These are phyloP conservation scores for Drosophila rufa DNA, from an alignment of 1,140 invertebrate species.

Conservation along the genomic window DNA sequence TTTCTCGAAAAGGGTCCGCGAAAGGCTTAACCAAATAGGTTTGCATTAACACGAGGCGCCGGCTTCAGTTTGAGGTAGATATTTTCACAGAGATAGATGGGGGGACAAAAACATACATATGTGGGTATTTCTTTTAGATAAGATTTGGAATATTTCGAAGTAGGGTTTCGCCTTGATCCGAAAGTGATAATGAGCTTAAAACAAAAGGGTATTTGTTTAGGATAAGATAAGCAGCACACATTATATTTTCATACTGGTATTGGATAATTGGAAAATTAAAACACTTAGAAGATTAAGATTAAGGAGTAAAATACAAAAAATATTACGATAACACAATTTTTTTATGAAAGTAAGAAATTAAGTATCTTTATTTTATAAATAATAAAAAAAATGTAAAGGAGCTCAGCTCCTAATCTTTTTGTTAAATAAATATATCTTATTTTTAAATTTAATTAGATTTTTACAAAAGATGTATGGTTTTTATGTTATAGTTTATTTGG, in stretches of 20 bases:
- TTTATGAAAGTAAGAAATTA: background rate
- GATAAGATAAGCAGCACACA: background rate
- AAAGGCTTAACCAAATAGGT: slow-evolving; percentile 23
- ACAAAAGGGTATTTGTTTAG: background rate
- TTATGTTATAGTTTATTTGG: background rate
- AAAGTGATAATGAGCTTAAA: background rate
- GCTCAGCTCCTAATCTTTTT: background rate
- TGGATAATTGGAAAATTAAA: background rate
- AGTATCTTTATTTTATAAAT: background rate
- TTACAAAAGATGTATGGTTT: no score
- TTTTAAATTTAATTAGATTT: no score
- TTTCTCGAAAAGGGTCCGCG: slow-evolving; percentile 6
- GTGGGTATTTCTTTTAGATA: slow-evolving; percentile 12
- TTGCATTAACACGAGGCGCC: slow-evolving; percentile 33
- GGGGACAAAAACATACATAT: background rate
- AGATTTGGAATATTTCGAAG: background rate
- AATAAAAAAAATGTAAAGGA: no score
- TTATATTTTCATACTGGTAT: background rate
- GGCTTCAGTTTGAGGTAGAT: background rate
- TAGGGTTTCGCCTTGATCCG: background rate
- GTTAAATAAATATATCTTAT: background rate
- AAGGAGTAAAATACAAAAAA: background rate
- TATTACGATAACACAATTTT: no score
- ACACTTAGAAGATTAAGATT: background rate
- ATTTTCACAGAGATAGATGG: background rate